Percentiles rank a stretch among this genome's conserved stretches.
Conservation (phyloP, 2,797 vertebrate species). For the Chloroceryle inda region DNA sequence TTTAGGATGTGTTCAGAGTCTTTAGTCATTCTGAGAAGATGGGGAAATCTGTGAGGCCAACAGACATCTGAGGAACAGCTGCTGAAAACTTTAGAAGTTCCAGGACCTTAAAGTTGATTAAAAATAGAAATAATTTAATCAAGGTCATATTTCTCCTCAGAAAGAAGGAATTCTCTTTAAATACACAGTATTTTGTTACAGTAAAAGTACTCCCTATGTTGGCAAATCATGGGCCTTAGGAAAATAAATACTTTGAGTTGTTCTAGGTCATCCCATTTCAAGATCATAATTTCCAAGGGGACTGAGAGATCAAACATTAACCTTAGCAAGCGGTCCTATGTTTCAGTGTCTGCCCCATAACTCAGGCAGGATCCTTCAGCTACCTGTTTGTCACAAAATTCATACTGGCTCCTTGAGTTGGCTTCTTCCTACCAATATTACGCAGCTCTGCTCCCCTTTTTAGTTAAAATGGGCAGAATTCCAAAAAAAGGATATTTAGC, state of each 20-base stretch:
- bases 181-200: constrained; percentile 15
- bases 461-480: background rate
- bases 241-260: constrained; percentile 13
- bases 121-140: constrained; percentile 69
- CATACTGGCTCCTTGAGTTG: background rate
- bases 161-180: constrained; percentile 42
- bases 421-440: background rate
- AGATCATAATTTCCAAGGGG: background rate
- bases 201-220: background rate
- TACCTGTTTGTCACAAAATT: background rate
- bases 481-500: background rate
- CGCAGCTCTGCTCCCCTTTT: background rate
- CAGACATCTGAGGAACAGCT: constrained; percentile 69
- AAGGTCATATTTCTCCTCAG: constrained; percentile 55
- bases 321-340: background rate
- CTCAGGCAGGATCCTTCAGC: background rate
- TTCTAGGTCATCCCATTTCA: background rate
- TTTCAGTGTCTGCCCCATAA: background rate
- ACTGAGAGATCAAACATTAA: background rate
- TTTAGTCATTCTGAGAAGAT: background rate
- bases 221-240: background rate
- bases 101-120: constrained; percentile 52
- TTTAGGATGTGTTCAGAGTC: background rate
- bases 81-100: constrained; percentile 45
- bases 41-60: constrained; percentile 40